phyloP scores from a whole-genome alignment of 2,888 invertebrate genomes.

The Danaus chrysippus region DNA sequence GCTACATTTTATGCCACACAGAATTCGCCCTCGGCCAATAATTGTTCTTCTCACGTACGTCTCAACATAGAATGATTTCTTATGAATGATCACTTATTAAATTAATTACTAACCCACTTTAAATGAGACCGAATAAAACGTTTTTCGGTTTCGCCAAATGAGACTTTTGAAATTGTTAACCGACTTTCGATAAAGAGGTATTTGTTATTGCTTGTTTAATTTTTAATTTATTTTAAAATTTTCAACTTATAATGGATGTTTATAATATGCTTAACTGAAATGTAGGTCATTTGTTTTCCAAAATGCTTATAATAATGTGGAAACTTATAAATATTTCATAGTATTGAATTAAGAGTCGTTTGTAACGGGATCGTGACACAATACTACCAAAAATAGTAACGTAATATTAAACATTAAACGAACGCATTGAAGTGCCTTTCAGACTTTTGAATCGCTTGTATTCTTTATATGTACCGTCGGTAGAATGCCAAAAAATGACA shows the following conservation, averaged over 20 bases:
- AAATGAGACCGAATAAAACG: slow-evolving; percentile 16
- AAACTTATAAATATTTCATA: slow-evolving; percentile 28
- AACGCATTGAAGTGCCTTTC: slow-evolving; percentile 17
- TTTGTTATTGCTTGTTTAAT: neutral
- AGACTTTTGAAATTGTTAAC: slow-evolving; percentile 3
- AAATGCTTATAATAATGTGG: slow-evolving; percentile 11
- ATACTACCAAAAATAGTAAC: slow-evolving; percentile 28
- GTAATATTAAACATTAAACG: slow-evolving; percentile 30
- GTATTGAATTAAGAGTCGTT: slow-evolving; percentile 13
- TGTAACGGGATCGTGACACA: slow-evolving; percentile 26
- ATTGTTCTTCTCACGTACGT: slow-evolving; percentile 34
- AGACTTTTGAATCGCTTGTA: slow-evolving; percentile 33
- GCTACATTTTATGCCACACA: slow-evolving; percentile 10
- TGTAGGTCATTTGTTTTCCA: slow-evolving; percentile 3
- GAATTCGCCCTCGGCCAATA: slow-evolving; percentile 31
- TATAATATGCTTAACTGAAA: neutral
- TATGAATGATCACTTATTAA: slow-evolving; percentile 41
- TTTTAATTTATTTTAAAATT: too few species aligned
- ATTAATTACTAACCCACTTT: slow-evolving; percentile 38
- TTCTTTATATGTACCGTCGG: slow-evolving; percentile 29
- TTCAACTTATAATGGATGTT: too few species aligned
- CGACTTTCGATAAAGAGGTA: slow-evolving; percentile 5
- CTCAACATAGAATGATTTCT: slow-evolving; percentile 34
- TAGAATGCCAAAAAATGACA: slow-evolving; percentile 6
- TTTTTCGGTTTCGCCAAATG: slow-evolving; percentile 15